Conservation (phyloP, 2,888 invertebrate genomes). For the Celastrina argiolus region DNA sequence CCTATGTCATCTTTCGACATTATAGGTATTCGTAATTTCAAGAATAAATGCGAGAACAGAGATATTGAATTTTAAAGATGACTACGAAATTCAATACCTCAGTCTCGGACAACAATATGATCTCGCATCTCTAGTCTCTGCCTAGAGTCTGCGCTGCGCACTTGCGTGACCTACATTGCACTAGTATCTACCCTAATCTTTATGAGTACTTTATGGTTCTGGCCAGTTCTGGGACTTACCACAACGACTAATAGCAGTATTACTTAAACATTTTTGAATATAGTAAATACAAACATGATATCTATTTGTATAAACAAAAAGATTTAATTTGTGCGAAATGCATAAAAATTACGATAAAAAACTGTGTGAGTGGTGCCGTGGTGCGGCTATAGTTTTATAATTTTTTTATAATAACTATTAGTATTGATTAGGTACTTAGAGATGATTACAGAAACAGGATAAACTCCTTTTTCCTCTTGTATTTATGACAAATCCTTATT, state of each 20-base stretch:
- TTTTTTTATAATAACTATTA: too few species aligned
- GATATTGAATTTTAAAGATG: slow-evolving; percentile 3
- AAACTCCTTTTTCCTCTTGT: background rate
- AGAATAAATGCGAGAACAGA: too few species aligned
- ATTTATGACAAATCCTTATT: background rate
- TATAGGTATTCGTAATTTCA: background rate
- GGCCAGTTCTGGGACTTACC: too few species aligned
- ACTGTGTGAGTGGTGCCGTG: too few species aligned
- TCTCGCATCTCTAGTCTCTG: slow-evolving; percentile 4
- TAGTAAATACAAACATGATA: too few species aligned
- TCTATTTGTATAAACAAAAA: too few species aligned
- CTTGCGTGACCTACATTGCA: slow-evolving; percentile 16
- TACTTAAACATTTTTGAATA: too few species aligned
- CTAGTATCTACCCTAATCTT: background rate
- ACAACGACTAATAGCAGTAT: too few species aligned
- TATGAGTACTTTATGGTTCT: background rate
- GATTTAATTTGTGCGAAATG: too few species aligned
- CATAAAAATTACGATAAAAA: too few species aligned
- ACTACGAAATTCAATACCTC: background rate
- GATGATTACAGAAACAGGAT: background rate
- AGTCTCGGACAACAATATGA: background rate
- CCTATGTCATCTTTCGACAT: background rate
- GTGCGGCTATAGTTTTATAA: too few species aligned
- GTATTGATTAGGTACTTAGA: too few species aligned
- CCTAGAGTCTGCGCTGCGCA: slow-evolving; percentile 19